A percentile compares a stretch with the other conserved stretches of the same genome.
These are phyloP conservation scores for Drosophila kikkawai DNA, from an alignment of 1,140 invertebrate genomes.

Conservation along the genomic window DNA sequence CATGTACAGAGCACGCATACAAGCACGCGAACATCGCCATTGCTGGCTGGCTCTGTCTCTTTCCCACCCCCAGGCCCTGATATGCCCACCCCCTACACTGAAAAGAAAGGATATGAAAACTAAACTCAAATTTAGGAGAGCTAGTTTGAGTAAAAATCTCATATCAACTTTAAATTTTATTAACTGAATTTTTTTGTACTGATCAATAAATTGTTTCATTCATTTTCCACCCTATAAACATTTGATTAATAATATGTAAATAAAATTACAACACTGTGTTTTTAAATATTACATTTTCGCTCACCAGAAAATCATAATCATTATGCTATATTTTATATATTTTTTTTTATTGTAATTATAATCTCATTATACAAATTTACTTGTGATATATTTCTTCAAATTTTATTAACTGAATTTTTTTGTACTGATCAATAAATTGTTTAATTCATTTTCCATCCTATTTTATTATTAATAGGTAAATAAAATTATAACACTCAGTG, in stretches of 20 bases:
- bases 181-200: background rate
- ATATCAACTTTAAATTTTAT: no score
- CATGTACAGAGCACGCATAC: conserved; percentile 16
- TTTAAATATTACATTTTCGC: no score
- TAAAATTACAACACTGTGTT: no score
- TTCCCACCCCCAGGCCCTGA: background rate
- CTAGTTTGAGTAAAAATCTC: no score
- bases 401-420: no score
- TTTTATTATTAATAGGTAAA: no score
- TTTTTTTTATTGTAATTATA: background rate
- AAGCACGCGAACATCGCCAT: conserved; percentile 26
- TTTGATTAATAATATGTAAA: no score
- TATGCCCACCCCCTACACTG: conserved; percentile 13
- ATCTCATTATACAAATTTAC: no score
- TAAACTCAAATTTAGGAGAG: background rate
- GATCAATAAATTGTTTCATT: background rate
- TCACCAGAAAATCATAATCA: background rate
- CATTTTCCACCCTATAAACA: no score
- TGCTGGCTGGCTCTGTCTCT: conserved; percentile 23
- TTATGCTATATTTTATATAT: background rate
- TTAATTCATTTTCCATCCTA: no score
- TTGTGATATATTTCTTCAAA: no score
- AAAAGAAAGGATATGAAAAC: background rate
- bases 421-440: background rate
- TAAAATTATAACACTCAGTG: no score